phyloP scores from a whole-genome alignment of 2,888 invertebrate genomes.

The Drosophila nigricruria region DNA sequence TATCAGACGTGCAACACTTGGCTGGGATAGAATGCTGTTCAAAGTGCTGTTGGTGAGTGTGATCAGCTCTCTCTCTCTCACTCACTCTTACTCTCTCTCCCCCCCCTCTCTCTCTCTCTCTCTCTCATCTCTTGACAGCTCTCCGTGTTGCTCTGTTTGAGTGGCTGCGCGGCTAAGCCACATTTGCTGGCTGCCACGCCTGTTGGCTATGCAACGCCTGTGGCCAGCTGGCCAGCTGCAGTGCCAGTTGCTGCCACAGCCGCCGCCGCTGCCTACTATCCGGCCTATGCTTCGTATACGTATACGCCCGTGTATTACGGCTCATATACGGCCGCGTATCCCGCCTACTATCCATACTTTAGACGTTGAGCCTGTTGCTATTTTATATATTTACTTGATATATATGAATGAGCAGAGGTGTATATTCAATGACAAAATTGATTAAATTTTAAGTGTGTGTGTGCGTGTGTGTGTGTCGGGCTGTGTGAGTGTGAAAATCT shows the following conservation, averaged over 20 bases:
- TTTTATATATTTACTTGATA: not conserved
- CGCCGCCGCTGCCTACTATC: conserved; percentile 65
- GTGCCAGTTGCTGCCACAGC: conserved; percentile 28
- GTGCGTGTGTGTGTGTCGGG: conserved; percentile 25
- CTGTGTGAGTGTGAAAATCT: conserved; percentile 32
- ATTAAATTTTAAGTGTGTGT: conserved; percentile 45
- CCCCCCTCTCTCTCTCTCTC: not conserved
- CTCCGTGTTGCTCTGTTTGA: conserved; percentile 42
- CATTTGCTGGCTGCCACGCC: conserved; percentile 66
- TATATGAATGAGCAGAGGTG: conserved; percentile 10
- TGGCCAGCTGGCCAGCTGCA: conserved; percentile 47
- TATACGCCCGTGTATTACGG: conserved; percentile 70
- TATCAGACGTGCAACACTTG: conserved; percentile 31
- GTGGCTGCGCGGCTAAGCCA: conserved; percentile 55
- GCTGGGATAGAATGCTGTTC: conserved; percentile 53
- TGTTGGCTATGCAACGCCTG: conserved; percentile 67
- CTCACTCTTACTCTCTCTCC: not conserved
- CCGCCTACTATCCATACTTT: conserved; percentile 67
- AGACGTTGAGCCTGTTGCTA: conserved; percentile 52
- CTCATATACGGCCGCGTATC: conserved; percentile 73
- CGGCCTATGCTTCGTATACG: conserved; percentile 72
- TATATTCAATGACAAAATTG: conserved; percentile 33
- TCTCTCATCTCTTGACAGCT: conserved; percentile 40
- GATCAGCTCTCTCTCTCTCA: not conserved
- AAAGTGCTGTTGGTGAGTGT: conserved; percentile 68